Conservation (phyloP, 2,888 invertebrate species). For the Parochlus steinenii region DNA sequence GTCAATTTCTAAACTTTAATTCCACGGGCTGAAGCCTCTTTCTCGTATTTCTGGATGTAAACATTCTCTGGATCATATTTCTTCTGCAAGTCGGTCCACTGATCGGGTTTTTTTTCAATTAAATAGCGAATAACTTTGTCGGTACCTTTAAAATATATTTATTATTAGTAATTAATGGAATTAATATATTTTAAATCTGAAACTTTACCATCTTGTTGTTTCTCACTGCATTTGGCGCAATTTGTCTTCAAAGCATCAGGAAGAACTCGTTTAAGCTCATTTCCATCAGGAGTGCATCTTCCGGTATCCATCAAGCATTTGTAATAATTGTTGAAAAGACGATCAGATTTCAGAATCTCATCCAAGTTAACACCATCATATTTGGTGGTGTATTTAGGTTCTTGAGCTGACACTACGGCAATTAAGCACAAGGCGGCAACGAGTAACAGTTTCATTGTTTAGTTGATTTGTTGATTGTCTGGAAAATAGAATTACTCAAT, state of each 20-base stretch:
- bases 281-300: slow-evolving; percentile 49
- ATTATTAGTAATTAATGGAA: too few species aligned
- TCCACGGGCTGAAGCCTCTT: slow-evolving; percentile 36
- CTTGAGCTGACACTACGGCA: slow-evolving; percentile 29
- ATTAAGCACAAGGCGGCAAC: slow-evolving; percentile 27
- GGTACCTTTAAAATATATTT: too few species aligned
- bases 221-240: slow-evolving; percentile 53
- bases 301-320: slow-evolving; percentile 46
- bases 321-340: slow-evolving; percentile 42
- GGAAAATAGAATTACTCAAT: too few species aligned
- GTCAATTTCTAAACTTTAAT: slow-evolving; percentile 20
- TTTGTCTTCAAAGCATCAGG: slow-evolving; percentile 54
- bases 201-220: too few species aligned
- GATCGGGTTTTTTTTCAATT: slow-evolving; percentile 42
- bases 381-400: slow-evolving; percentile 41
- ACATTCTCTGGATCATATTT: slow-evolving; percentile 52
- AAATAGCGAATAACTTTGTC: slow-evolving; percentile 47
- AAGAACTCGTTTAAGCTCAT: slow-evolving; percentile 49
- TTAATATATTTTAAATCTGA: too few species aligned
- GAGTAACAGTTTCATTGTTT: slow-evolving; percentile 30
- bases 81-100: slow-evolving; percentile 45
- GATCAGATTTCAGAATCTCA: slow-evolving; percentile 43
- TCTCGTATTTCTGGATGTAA: slow-evolving; percentile 47
- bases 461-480: slow-evolving; percentile 12
- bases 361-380: slow-evolving; percentile 51